Percentiles rank a stretch among this genome's conserved stretches.
phyloP scores from a whole-genome alignment of 2,113 vertebrate species.

The Equus przewalskii region DNA sequence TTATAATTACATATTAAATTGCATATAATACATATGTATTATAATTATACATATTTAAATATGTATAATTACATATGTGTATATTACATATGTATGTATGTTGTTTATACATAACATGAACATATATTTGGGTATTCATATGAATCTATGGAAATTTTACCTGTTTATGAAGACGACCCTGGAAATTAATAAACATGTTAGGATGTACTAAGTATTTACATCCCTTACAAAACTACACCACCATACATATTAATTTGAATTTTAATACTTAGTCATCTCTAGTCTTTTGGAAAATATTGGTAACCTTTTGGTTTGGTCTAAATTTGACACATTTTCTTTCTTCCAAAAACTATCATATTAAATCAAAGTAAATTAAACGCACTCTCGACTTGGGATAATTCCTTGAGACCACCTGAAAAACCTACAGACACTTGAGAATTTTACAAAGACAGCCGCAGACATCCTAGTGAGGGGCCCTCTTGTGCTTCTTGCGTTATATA shows the following conservation, averaged over 20 bases:
- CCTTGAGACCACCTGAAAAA: neutral
- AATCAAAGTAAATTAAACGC: neutral
- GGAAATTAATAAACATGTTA: neutral
- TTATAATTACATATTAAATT: neutral
- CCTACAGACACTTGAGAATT: neutral
- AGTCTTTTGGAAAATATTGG: neutral
- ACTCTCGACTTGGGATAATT: neutral
- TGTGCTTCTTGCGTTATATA: accelerated
- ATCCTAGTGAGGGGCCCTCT: neutral
- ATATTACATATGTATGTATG: neutral
- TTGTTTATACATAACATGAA: neutral
- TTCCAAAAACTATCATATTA: neutral
- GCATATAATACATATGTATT: neutral
- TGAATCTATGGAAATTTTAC: neutral
- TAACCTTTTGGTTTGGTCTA: neutral
- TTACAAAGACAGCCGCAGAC: neutral
- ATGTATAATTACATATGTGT: neutral
- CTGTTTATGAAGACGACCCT: slow-evolving; percentile 10
- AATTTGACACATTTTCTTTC: slow-evolving; percentile 37
- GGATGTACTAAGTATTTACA: neutral
- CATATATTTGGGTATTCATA: neutral
- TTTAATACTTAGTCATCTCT: neutral
- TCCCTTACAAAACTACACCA: neutral
- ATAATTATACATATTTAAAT: too few relatives aligned
- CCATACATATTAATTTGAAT: neutral